Evolutionary conservation across 2,113 vertebrate species (phyloP).

Genomic region (Sphaerodactylus townsendi): DNA sequence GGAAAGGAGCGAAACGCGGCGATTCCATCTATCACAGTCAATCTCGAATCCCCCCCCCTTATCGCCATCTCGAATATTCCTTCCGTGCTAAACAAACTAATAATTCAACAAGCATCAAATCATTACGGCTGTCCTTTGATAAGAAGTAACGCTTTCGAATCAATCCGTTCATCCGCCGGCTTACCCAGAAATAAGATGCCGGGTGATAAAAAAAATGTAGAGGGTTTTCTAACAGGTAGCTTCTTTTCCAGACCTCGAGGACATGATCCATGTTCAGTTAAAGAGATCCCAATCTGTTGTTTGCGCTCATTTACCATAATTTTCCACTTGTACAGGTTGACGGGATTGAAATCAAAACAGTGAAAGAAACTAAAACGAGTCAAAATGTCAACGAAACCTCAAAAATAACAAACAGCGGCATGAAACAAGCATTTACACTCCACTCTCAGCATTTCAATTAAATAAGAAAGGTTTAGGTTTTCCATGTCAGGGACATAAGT

Average conservation of each 20-base stretch:
- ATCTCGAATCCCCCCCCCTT: slow-evolving; percentile 34
- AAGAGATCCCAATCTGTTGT: too few relatives aligned
- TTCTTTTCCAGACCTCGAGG: background rate
- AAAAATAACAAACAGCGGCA: too few relatives aligned
- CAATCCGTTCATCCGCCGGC: background rate
- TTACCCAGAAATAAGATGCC: accelerated
- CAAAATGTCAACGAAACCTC: too few relatives aligned
- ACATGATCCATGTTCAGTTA: too few relatives aligned
- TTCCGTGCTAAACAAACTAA: slow-evolving; percentile 29
- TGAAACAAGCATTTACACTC: too few relatives aligned
- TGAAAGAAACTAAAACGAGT: too few relatives aligned
- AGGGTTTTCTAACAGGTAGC: background rate
- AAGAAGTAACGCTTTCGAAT: background rate
- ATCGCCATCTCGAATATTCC: slow-evolving; percentile 42
- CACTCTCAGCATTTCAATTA: too few relatives aligned
- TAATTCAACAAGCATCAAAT: slow-evolving; percentile 44
- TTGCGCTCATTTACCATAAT: too few relatives aligned
- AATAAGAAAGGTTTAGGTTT: too few relatives aligned
- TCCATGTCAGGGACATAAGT: too few relatives aligned
- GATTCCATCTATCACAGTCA: slow-evolving; percentile 44
- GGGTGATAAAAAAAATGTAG: accelerated
- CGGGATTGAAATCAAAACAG: too few relatives aligned
- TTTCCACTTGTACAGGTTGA: too few relatives aligned
- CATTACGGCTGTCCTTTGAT: background rate
- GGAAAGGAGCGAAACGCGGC: background rate